phyloP scores from a whole-genome alignment of 2,888 invertebrate genomes.

The Xanthorhoe spadicearia region DNA sequence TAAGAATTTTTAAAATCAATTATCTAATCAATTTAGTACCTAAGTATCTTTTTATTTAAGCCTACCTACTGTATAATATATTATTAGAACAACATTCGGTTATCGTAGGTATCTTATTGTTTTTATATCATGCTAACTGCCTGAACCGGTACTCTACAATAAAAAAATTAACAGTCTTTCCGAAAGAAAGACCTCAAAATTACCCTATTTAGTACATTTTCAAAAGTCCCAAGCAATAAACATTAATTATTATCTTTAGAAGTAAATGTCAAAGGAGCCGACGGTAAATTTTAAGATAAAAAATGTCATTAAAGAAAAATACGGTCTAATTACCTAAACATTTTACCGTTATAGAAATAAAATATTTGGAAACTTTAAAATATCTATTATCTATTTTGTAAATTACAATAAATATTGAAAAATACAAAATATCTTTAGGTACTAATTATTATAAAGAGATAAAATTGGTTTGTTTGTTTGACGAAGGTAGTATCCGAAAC shows the following conservation, averaged over 20 bases:
- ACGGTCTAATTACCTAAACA: conserved; percentile 27
- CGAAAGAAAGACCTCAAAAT: conserved; percentile 21
- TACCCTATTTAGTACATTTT: conserved; percentile 31
- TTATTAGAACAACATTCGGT: too few relatives aligned
- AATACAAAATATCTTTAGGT: too few relatives aligned
- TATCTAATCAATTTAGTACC: too few relatives aligned
- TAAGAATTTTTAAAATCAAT: too few relatives aligned
- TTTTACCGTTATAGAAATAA: conserved; percentile 27
- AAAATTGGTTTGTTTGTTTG: too few relatives aligned
- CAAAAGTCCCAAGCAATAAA: conserved; percentile 20
- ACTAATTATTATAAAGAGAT: too few relatives aligned
- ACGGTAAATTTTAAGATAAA: conserved; percentile 18
- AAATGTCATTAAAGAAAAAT: conserved; percentile 24
- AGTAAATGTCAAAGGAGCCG: conserved; percentile 22
- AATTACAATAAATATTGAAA: too few relatives aligned
- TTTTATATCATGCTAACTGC: neutral
- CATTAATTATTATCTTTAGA: neutral
- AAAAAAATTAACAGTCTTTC: conserved; percentile 1
- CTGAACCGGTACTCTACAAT: neutral
- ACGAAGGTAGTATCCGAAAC: too few relatives aligned
- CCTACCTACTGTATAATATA: too few relatives aligned
- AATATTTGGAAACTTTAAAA: too few relatives aligned
- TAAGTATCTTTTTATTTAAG: too few relatives aligned
- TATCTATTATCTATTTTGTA: too few relatives aligned
- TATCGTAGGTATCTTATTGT: neutral